These are phyloP conservation scores for Scaptodrosophila latifasciaeformis DNA, from an alignment of 2,888 invertebrate genomes.

Conservation along the genomic window DNA sequence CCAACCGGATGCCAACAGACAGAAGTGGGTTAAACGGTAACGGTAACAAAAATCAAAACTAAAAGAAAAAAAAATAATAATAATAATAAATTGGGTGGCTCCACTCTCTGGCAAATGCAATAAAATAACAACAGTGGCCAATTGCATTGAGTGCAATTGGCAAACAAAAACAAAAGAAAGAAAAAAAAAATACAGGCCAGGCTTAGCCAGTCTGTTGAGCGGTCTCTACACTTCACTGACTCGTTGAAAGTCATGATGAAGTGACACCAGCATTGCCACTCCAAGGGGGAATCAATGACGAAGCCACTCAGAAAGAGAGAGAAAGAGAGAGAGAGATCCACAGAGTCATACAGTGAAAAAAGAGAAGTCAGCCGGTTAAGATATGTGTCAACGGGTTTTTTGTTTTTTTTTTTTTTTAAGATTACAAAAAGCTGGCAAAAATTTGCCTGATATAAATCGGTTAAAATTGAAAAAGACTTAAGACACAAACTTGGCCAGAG, in stretches of 20 bases:
- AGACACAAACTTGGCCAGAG: slow-evolving; percentile 35
- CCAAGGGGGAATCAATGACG: too few relatives aligned
- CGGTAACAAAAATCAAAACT: too few relatives aligned
- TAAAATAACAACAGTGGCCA: too few relatives aligned
- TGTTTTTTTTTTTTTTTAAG: too few relatives aligned
- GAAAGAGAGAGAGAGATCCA: slow-evolving; percentile 8
- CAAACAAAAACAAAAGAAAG: slow-evolving; percentile 42
- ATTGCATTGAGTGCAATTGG: slow-evolving; percentile 48
- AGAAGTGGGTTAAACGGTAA: slow-evolving; percentile 62
- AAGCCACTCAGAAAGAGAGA: slow-evolving; percentile 6
- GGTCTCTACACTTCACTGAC: slow-evolving; percentile 35
- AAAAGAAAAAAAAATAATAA: too few relatives aligned
- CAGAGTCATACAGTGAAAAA: background rate
- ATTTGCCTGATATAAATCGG: too few relatives aligned
- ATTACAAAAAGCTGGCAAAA: too few relatives aligned
- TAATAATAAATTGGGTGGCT: background rate
- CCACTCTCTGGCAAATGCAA: too few relatives aligned
- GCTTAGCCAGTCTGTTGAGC: slow-evolving; percentile 8
- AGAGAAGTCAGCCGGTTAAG: too few relatives aligned
- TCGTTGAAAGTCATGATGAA: slow-evolving; percentile 9
- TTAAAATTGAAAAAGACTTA: too few relatives aligned
- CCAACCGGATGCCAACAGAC: slow-evolving; percentile 34
- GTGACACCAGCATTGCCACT: too few relatives aligned
- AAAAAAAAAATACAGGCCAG: too few relatives aligned
- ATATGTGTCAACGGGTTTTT: background rate